These are phyloP conservation scores for Hemiprocne comata DNA, from an alignment of 2,113 vertebrate genomes.

Conservation along the genomic window DNA sequence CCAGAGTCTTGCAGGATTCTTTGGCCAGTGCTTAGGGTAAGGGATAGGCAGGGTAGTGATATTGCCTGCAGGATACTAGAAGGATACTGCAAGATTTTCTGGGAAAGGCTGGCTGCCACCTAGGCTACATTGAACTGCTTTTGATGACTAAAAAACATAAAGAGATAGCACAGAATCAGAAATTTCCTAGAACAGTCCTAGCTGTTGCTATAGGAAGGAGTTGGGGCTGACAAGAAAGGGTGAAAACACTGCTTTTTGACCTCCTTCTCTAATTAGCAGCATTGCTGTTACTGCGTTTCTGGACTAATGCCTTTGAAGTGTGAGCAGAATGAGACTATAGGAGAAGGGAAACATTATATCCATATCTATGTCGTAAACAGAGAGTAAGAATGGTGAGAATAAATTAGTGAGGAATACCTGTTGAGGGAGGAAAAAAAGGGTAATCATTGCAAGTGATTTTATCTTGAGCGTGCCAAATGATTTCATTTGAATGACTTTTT, in stretches of 20 bases:
- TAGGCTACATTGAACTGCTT: background rate
- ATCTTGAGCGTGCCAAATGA: background rate
- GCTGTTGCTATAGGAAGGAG: background rate
- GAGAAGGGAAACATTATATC: background rate
- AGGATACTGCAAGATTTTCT: background rate
- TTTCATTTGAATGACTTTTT: background rate
- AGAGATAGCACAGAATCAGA: background rate
- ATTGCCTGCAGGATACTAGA: background rate
- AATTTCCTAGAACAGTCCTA: background rate
- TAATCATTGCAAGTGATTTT: background rate
- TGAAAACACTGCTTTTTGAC: background rate
- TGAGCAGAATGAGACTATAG: background rate
- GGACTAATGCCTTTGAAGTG: background rate
- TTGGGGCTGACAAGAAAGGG: background rate
- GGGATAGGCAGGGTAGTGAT: background rate
- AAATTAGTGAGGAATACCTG: background rate
- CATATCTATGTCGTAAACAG: background rate
- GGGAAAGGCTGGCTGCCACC: background rate
- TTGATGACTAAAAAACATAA: background rate
- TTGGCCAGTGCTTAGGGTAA: background rate
- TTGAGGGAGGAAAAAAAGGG: background rate
- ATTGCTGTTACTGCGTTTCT: background rate
- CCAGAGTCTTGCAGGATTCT: background rate
- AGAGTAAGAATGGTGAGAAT: background rate
- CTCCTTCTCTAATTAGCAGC: background rate